These are phyloP conservation scores for Triplophysa rosa DNA, from an alignment of 2,113 vertebrate species.

Conservation along the genomic window DNA sequence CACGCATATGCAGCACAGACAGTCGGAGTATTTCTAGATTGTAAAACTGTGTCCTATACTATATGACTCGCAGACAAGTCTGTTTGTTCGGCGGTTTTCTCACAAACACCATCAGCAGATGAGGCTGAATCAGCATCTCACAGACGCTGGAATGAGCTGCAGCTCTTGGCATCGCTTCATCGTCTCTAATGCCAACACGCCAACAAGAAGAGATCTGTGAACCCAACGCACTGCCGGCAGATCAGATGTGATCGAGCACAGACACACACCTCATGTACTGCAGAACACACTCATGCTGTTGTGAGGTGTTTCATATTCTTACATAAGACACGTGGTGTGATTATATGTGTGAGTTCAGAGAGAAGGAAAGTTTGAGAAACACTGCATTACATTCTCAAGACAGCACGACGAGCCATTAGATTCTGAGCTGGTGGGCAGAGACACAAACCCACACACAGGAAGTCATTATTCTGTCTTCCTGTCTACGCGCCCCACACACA, in stretches of 20 bases:
- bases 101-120: neutral
- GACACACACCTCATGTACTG: too few species aligned
- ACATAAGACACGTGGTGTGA: too few species aligned
- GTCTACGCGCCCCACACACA: constrained; percentile 33
- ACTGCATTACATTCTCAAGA: neutral
- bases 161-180: constrained; percentile 26
- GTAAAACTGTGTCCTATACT: too few species aligned
- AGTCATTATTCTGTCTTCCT: constrained; percentile 49
- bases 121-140: constrained; percentile 28
- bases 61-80: neutral
- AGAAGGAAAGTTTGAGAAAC: too few species aligned
- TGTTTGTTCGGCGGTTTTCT: neutral
- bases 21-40: neutral
- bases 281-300: too few species aligned
- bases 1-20: neutral
- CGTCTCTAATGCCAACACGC: constrained; percentile 29
- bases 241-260: neutral
- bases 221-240: constrained; percentile 27
- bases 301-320: too few species aligned
- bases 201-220: constrained; percentile 3
- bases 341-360: too few species aligned
- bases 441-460: constrained; percentile 32
- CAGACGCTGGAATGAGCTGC: neutral
- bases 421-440: constrained; percentile 2
- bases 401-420: too few species aligned